Conservation (phyloP, 2,888 invertebrate genomes). For the Aricia artaxerxes region DNA sequence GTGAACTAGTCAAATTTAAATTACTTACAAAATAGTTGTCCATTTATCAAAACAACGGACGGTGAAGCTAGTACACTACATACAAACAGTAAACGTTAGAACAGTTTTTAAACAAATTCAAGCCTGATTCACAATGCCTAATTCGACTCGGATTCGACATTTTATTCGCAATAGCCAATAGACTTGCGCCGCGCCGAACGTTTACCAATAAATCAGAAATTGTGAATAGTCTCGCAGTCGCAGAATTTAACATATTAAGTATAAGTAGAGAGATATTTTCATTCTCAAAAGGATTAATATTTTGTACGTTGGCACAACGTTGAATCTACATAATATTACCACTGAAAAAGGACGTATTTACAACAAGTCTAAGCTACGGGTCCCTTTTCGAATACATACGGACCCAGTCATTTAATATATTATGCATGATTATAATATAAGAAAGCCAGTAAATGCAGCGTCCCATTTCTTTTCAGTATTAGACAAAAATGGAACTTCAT, state of each 20-base stretch:
- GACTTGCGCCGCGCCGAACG: neutral
- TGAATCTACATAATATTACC: conserved; percentile 26
- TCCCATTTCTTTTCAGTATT: neutral
- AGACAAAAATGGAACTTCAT: neutral
- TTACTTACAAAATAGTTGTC: neutral
- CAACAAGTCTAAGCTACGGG: conserved; percentile 32
- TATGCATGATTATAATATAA: conserved; percentile 31
- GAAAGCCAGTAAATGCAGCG: conserved; percentile 24
- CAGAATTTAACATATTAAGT: neutral
- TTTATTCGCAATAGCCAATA: neutral
- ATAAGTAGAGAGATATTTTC: neutral
- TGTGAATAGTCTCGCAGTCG: neutral
- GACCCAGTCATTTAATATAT: conserved; percentile 29
- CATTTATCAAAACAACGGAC: neutral
- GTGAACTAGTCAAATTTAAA: neutral
- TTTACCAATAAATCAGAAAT: neutral
- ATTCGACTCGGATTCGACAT: neutral
- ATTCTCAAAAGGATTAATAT: neutral
- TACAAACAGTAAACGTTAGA: neutral
- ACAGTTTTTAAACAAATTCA: neutral
- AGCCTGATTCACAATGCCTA: neutral
- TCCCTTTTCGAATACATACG: conserved; percentile 31
- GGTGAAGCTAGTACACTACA: neutral
- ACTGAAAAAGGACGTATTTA: conserved; percentile 28
- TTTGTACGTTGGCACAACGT: conserved; percentile 12